Percentiles rank a stretch among this genome's conserved stretches.
Evolutionary conservation across 2,113 vertebrate species (phyloP).

Genomic region (Cryptotis parvus): DNA sequence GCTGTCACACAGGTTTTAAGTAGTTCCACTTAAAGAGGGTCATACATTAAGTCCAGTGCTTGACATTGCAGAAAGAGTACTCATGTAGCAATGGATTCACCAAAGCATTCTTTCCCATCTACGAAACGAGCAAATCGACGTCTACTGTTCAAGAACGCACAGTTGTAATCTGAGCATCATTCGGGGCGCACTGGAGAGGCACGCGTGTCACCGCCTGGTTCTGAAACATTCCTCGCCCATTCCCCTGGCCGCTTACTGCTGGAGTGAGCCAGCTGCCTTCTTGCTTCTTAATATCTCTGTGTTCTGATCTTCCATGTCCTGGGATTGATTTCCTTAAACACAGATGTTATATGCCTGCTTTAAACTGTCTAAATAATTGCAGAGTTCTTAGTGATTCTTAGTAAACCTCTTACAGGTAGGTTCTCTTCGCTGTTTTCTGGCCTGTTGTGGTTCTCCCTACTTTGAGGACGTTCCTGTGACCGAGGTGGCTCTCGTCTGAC

Average conservation of each 20-base stretch:
- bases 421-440: background rate
- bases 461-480: background rate
- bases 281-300: background rate
- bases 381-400: constrained; percentile 16
- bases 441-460: background rate
- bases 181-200: background rate
- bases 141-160: background rate
- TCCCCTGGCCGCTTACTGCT: background rate
- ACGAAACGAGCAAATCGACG: background rate
- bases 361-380: constrained; percentile 26
- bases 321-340: constrained; percentile 38
- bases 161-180: background rate
- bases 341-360: background rate
- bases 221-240: background rate
- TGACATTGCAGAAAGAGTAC: background rate
- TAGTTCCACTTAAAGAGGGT: background rate
- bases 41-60: background rate
- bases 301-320: constrained; percentile 18
- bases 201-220: background rate
- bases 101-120: constrained; percentile 34
- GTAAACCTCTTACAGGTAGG: background rate
- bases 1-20: constrained; percentile 23
- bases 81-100: background rate
- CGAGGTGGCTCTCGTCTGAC: background rate
- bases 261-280: background rate